Base-by-base conservation (phyloP, 2,888 invertebrate species). In the Thymelicus lineola region DNA sequence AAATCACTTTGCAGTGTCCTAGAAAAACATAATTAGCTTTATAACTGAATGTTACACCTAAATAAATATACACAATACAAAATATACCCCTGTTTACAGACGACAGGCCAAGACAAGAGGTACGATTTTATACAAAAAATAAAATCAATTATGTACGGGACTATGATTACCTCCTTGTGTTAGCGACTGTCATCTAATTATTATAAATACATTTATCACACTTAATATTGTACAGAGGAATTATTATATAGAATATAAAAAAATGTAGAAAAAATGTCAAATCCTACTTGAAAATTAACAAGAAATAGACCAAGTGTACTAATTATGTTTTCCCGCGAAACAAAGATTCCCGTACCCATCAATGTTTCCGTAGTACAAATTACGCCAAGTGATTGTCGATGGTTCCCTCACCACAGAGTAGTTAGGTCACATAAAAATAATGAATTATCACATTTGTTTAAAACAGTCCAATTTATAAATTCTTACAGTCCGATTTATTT, bases 101-200 rank as follows among this genome's bases (percentile, higher is more conserved):
- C 92, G 92, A 92, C 93, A 92, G 93, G 93, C 93, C 93, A 93
- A 93, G 93, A 92, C 93, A 87, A 87, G 87, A 90, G 91, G 87
- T 85, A 88, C 84, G 92, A 93, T 92, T 92, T 92, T 93, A 93
- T 90, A 91, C 91, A 92, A 90, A 93, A 93, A 89, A 90, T 91
- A 91, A 93, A 93, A 93, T 91, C 90, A 86, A 75, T 79, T 77
- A 78, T 81, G 93, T 93, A 93, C 93, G 93, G 91, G 93, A 90
- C 64, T 73, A 72, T 83, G 66, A 71, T 69, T 84, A 87, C 90
- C 92, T 87, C 85, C 68, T 84, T 87, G 90, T 93, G 92, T 93
- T 92, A 93, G 93, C 93, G 77, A 93, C 93, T 93, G 93, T 85
- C 93, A 91, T 93, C 93, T 81, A 80, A 82, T 82, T 88, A 88